phyloP scores from a whole-genome alignment of 2,113 vertebrate species.

The Chaenocephalus aceratus region DNA sequence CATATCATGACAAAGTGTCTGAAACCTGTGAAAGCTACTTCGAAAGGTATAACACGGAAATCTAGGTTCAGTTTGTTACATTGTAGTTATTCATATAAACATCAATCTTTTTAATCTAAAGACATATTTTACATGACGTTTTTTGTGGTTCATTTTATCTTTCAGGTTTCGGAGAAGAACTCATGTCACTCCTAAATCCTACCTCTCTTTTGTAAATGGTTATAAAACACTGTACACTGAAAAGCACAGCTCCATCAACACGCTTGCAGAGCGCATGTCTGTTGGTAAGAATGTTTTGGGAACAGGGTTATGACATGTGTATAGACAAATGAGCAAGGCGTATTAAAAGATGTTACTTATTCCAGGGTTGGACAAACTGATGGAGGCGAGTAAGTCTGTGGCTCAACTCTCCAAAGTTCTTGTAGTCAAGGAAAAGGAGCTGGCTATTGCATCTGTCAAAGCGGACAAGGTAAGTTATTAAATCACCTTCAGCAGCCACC shows the following conservation, averaged over 20 bases:
- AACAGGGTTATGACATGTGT: neutral
- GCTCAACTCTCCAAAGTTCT: conserved; percentile 83
- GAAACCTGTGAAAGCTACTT: conserved; percentile 85
- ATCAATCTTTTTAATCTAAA: neutral
- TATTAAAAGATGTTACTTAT: conserved; percentile 1
- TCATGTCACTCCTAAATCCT: conserved; percentile 89
- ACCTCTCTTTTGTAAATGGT: conserved; percentile 87
- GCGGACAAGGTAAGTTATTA: conserved; percentile 84
- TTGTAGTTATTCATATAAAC: neutral
- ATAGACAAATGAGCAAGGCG: neutral
- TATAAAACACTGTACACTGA: conserved; percentile 88
- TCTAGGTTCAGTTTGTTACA: neutral
- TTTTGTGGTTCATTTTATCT: conserved; percentile 16
- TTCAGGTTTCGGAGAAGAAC: conserved; percentile 82
- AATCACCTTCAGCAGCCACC: neutral
- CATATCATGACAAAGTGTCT: conserved; percentile 86
- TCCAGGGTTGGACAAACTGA: conserved; percentile 87
- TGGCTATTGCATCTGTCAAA: conserved; percentile 86
- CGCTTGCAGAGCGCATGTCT: conserved; percentile 89
- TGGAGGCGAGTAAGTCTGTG: conserved; percentile 90
- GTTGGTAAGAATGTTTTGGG: conserved; percentile 81
- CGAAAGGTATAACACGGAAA: conserved; percentile 69
- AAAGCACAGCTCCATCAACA: conserved; percentile 84
- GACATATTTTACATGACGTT: neutral
- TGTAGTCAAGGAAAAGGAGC: conserved; percentile 87